Conservation (phyloP, 2,888 invertebrate genomes). For the Acanthosoma haemorrhoidale region DNA sequence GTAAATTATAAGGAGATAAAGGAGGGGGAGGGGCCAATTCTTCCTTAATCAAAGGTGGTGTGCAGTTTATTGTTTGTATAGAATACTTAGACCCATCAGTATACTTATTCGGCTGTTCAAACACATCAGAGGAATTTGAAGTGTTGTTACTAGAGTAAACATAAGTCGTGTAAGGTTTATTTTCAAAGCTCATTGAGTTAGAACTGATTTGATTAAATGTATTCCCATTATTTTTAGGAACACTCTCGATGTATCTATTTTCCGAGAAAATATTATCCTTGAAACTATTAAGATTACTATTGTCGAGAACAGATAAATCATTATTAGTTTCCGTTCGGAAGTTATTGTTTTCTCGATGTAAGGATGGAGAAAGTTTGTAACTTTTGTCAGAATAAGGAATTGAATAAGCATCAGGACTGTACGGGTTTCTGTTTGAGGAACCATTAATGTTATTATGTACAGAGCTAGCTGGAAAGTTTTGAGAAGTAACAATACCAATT, state of each 20-base stretch:
- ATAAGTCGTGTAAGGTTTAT: constrained; percentile 23
- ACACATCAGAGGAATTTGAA: not conserved
- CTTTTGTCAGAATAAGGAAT: not conserved
- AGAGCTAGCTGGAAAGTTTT: not conserved
- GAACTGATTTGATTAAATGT: not conserved
- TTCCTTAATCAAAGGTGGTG: not conserved
- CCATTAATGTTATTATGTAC: not conserved
- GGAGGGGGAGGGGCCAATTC: not conserved
- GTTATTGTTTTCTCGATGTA: not conserved
- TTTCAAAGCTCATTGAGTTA: not conserved
- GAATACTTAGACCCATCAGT: not conserved
- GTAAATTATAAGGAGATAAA: constrained; percentile 15
- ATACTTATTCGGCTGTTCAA: not conserved
- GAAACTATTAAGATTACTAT: not conserved
- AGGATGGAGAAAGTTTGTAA: not conserved
- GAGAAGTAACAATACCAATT: not conserved
- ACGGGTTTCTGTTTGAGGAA: not conserved
- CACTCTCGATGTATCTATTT: not conserved
- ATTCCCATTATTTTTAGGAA: not conserved
- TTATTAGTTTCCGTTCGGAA: not conserved
- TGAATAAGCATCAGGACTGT: not conserved
- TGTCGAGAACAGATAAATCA: not conserved
- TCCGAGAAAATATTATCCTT: not conserved
- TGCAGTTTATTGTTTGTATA: not conserved
- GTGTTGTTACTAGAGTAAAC: constrained; percentile 23